phyloP scores from a whole-genome alignment of 2,797 vertebrate genomes.

The Malurus splendens region DNA sequence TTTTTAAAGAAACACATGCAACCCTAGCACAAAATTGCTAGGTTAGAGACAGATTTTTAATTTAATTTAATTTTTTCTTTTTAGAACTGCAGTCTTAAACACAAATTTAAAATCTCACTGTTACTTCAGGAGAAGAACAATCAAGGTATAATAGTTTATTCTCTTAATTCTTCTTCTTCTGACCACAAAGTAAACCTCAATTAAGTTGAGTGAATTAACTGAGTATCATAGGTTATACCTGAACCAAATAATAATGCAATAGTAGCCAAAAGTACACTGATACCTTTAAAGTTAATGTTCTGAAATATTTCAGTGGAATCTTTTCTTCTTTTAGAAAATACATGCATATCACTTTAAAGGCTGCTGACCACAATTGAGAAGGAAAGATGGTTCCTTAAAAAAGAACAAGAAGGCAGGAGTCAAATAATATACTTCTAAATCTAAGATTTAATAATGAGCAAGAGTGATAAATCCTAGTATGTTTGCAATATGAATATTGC shows the following conservation, averaged over 20 bases:
- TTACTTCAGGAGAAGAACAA: background rate
- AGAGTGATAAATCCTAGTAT: background rate
- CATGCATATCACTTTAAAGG: background rate
- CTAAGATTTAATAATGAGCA: background rate
- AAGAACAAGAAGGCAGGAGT: background rate
- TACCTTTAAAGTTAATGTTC: background rate
- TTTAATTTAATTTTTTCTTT: background rate
- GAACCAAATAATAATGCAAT: background rate
- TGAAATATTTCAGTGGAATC: background rate
- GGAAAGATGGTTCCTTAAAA: background rate
- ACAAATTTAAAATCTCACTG: background rate
- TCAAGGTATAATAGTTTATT: background rate
- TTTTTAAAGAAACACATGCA: background rate
- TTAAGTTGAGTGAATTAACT: background rate
- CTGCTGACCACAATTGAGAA: background rate
- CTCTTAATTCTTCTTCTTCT: background rate
- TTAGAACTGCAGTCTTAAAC: background rate
- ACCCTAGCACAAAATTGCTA: background rate
- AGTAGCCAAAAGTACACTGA: background rate
- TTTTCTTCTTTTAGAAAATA: background rate
- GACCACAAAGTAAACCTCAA: background rate
- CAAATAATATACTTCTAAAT: background rate
- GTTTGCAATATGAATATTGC: conserved; percentile 1
- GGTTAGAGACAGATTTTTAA: background rate
- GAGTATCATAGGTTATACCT: background rate